These are phyloP conservation scores for Paramuricea clavata DNA, from an alignment of 92 coral and sea anemone species.

Conservation along the genomic window DNA sequence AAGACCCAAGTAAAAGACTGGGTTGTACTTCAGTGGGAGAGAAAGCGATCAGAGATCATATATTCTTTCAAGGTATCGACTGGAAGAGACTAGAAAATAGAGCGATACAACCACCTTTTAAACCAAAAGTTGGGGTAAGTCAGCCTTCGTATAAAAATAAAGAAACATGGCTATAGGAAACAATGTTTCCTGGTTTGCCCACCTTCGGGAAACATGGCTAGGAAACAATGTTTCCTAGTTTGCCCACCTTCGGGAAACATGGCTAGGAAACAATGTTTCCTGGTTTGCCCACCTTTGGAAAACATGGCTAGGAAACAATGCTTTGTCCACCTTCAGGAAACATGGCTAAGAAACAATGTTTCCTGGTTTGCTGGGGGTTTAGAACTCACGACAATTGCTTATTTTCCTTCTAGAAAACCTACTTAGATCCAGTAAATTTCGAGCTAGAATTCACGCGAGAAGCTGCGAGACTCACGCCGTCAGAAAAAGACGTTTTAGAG, in stretches of 20 bases:
- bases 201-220: neutral
- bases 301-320: neutral
- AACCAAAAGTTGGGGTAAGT: slow-evolving; percentile 94
- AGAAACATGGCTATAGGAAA: neutral
- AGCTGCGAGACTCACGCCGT: slow-evolving; percentile 87
- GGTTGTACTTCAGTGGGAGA: slow-evolving; percentile 91
- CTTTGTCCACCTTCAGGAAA: no score
- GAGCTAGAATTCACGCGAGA: slow-evolving; percentile 97
- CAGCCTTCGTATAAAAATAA: neutral
- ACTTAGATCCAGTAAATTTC: slow-evolving; percentile 93
- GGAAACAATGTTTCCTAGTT: neutral
- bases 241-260: no score
- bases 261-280: neutral
- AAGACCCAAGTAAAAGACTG: slow-evolving; percentile 81
- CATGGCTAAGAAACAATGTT: neutral
- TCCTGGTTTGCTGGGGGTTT: no score
- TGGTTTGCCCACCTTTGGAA: no score
- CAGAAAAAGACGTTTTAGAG: slow-evolving; percentile 80
- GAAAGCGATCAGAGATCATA: slow-evolving; percentile 89
- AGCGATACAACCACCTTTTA: slow-evolving; percentile 85
- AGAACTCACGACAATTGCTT: neutral
- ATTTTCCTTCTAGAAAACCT: slow-evolving; percentile 77
- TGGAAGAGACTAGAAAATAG: slow-evolving; percentile 88
- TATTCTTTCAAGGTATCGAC: slow-evolving; percentile 86
- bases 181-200: no score